Conservation (phyloP, 2,797 vertebrate genomes). For the Spea hammondii region DNA sequence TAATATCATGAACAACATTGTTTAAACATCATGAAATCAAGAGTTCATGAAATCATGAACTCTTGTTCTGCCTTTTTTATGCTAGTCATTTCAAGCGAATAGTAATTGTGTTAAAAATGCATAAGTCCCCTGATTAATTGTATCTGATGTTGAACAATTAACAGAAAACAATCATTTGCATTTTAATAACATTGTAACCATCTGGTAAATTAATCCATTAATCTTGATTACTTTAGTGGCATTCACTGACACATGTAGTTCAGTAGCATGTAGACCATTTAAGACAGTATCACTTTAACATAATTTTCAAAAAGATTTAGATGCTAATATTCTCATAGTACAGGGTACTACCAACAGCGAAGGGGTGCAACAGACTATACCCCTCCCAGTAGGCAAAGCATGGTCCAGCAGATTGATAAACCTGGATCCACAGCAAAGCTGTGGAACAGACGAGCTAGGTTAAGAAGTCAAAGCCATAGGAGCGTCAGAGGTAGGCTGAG, state of each 20-base stretch:
- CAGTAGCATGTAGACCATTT: constrained; percentile 67
- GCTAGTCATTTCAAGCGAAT: constrained; percentile 57
- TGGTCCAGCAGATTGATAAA: too few species aligned
- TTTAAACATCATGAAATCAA: not conserved
- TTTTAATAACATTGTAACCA: constrained; percentile 96
- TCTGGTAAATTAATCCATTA: constrained; percentile 92
- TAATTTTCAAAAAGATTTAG: not conserved
- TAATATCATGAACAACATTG: too few species aligned
- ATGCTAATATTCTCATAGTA: too few species aligned
- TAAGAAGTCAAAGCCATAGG: too few species aligned
- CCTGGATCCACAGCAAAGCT: too few species aligned
- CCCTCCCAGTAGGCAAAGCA: too few species aligned
- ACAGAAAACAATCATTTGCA: constrained; percentile 91
- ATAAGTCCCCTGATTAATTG: constrained; percentile 77
- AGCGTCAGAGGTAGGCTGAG: too few species aligned
- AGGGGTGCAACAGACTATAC: too few species aligned
- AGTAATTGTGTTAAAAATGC: constrained; percentile 59
- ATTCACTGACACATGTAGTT: constrained; percentile 71
- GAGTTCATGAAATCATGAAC: not conserved
- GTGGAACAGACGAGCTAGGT: too few species aligned
- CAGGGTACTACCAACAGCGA: too few species aligned
- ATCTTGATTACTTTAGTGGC: constrained; percentile 89
- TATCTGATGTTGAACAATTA: constrained; percentile 89
- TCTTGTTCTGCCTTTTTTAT: constrained; percentile 41
- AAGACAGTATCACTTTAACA: constrained; percentile 49